These are phyloP conservation scores for Parus major DNA, from an alignment of 2,113 vertebrate genomes.

Conservation along the genomic window DNA sequence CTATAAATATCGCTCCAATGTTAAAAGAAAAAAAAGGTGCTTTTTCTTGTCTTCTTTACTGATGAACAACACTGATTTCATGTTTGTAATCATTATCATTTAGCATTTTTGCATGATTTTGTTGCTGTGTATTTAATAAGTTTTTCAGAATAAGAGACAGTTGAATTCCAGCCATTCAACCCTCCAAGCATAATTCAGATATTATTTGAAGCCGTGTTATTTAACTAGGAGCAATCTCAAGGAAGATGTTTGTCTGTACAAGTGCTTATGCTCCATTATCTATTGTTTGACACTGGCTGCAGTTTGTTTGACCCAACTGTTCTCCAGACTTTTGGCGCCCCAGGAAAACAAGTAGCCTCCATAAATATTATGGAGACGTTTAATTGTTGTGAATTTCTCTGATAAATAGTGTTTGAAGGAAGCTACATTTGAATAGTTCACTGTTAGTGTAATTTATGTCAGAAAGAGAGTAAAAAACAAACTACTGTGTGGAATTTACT, in stretches of 20 bases:
- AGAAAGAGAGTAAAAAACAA: slow-evolving; percentile 17
- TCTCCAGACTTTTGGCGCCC: slow-evolving; percentile 48
- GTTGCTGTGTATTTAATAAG: neutral
- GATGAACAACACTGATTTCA: neutral
- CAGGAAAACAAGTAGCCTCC: slow-evolving; percentile 35
- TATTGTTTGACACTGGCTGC: slow-evolving; percentile 25
- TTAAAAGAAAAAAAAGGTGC: neutral
- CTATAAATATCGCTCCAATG: neutral
- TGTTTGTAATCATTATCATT: neutral
- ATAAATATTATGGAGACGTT: slow-evolving; percentile 40
- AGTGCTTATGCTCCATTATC: neutral
- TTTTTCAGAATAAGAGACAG: neutral
- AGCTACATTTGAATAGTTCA: neutral
- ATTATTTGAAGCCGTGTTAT: neutral
- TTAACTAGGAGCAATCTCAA: neutral
- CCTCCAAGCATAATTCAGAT: neutral
- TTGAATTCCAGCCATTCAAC: neutral
- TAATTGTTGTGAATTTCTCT: slow-evolving; percentile 48
- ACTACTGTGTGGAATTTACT: neutral
- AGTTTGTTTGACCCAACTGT: slow-evolving; percentile 11
- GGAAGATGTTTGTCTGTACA: neutral
- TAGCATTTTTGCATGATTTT: neutral
- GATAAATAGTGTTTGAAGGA: slow-evolving; percentile 29
- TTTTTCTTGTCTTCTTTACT: neutral
- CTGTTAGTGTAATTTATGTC: neutral